Conservation (phyloP, 2,888 invertebrate genomes). For the Mycalesis mineus region DNA sequence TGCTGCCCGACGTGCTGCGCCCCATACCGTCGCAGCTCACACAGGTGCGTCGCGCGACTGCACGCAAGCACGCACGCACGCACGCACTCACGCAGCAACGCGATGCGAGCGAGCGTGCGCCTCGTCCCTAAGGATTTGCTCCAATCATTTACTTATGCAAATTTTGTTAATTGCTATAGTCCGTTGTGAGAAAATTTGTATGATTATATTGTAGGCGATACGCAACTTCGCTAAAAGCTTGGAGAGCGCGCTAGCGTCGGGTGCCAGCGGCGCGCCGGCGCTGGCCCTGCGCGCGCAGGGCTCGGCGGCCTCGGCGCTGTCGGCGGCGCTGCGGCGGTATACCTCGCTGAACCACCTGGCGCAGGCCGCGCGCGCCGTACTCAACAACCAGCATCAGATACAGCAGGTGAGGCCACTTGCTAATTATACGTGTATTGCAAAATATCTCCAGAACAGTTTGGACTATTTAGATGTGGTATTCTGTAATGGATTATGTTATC, state of each 20-base stretch:
- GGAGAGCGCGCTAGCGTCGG: slow-evolving; percentile 92
- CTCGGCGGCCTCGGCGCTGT: slow-evolving; percentile 94
- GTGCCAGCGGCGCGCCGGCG: slow-evolving; percentile 89
- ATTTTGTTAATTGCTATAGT: no score
- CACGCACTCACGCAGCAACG: no score
- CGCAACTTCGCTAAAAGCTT: slow-evolving; percentile 77
- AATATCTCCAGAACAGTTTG: no score
- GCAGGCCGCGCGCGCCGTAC: slow-evolving; percentile 95
- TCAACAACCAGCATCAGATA: slow-evolving; percentile 96
- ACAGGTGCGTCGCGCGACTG: slow-evolving; percentile 60
- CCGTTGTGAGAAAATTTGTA: no score
- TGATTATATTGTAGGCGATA: slow-evolving; percentile 73
- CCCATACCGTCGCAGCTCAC: slow-evolving; percentile 96
- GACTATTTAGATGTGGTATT: no score
- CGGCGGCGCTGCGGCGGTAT: slow-evolving; percentile 96
- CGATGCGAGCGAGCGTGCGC: no score
- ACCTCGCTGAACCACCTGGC: slow-evolving; percentile 98
- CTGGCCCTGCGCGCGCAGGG: slow-evolving; percentile 87
- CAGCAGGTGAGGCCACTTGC: slow-evolving; percentile 89
- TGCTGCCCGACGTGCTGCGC: slow-evolving; percentile 96
- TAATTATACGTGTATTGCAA: no score
- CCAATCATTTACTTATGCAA: no score
- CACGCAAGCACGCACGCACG: no score
- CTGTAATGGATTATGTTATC: no score
- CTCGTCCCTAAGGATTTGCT: no score